These are phyloP conservation scores for Tetrapedia diversipes DNA, from an alignment of 2,888 invertebrate species.

Conservation along the genomic window DNA sequence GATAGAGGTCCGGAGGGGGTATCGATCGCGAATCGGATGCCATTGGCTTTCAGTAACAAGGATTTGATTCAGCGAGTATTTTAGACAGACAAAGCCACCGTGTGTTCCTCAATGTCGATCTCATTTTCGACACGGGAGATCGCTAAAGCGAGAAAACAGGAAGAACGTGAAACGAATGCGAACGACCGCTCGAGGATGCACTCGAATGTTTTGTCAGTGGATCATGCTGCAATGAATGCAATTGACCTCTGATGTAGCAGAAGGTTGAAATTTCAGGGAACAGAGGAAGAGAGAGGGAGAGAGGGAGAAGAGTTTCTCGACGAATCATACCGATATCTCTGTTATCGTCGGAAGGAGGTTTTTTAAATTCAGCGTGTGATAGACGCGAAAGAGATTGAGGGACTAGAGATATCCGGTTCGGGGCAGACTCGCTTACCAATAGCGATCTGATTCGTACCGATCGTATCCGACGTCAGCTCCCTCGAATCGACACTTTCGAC, in stretches of 20 bases:
- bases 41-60: not conserved
- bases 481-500: slow-evolving; percentile 27
- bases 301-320: not conserved
- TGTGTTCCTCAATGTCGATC: not conserved
- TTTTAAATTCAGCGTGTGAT: slow-evolving; percentile 33
- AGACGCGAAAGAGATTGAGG: not conserved
- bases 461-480: slow-evolving; percentile 56
- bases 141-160: not conserved
- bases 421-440: slow-evolving; percentile 58
- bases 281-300: not conserved
- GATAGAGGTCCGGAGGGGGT: no score
- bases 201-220: not conserved
- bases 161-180: not conserved
- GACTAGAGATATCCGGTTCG: slow-evolving; percentile 72
- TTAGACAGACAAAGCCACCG: no score
- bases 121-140: not conserved
- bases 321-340: no score
- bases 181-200: not conserved
- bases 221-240: not conserved
- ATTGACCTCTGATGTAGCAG: not conserved
- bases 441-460: slow-evolving; percentile 66
- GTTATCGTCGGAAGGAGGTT: slow-evolving; percentile 12
- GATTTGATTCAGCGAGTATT: no score
- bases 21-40: not conserved
- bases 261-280: no score